Evolutionary conservation across 2,113 vertebrate genomes (phyloP), one percentile per base, ranked within the genome.

Genomic region (Nibea coibor): DNA sequence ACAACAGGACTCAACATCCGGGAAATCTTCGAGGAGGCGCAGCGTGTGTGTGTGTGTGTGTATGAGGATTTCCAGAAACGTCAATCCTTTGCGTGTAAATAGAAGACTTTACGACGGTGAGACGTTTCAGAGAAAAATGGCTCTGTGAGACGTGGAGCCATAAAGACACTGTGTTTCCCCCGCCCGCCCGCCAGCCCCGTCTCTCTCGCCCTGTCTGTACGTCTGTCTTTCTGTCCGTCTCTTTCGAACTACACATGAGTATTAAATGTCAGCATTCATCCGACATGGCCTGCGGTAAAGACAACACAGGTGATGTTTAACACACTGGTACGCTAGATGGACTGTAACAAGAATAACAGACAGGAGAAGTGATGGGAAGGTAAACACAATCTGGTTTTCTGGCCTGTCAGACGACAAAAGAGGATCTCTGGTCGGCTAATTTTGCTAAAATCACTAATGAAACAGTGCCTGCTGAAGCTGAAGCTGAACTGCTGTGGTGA

Each of bases 111-210:
- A 17, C 0, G 22, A 35, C 10, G 61, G 65, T 35, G 71, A 69
- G 82, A 61, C 28, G 10, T 70, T 86, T 86, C 71, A 48, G 43
- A 88, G 83, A 72, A 90, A 90, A 74, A 82, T 74, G 81, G 86
- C 87, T 88, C 83, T 4, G 50, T 53, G 71, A 51, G 22, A 80
- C 42, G 72, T 75, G 0, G 84, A 89, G 90, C 90, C 86, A 86
- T 77, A 57, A 83, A 87, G 82, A 91, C 91, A 89, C 91, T 90
- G 91, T 92, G 89, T 87, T 84, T 64, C 70, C 81, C 74, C 75
- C n/a, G n/a, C n/a, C 24, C 24, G 24, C 24, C 24, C 24, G 24
- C 68, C 28, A 6, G 1, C 82, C 71, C 71, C 35, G 7, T 78
- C 71, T 76, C 39, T 54, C 56, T 82, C 73, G 45, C 59, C 72